A percentile compares a stretch with the other conserved stretches of the same genome.
Evolutionary conservation across 2,888 invertebrate genomes (phyloP).

Genomic region (Phaonia tiefii): DNA sequence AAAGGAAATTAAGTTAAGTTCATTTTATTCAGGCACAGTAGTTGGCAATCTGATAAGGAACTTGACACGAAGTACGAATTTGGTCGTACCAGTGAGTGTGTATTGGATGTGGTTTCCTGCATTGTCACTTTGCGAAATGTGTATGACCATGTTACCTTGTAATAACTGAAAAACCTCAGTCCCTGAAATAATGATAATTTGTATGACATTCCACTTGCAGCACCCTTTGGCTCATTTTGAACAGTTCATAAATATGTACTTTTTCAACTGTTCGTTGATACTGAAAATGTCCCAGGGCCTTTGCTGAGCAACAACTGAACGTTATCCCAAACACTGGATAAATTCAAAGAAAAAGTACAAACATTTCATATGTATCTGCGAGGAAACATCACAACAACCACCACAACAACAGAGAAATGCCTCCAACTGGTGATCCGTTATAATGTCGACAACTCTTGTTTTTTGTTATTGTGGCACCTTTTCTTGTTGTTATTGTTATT

Average conservation of each 20-base stretch:
- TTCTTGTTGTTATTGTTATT: too few species aligned
- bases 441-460: constrained; percentile 39
- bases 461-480: neutral
- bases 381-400: constrained; percentile 46
- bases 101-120: too few species aligned
- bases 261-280: neutral
- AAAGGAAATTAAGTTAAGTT: too few species aligned
- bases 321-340: neutral
- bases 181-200: too few species aligned
- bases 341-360: constrained; percentile 15
- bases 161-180: too few species aligned
- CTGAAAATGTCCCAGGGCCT: neutral
- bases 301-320: neutral
- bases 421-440: constrained; percentile 61
- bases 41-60: too few species aligned
- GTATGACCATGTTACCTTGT: too few species aligned
- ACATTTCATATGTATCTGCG: constrained; percentile 19
- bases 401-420: constrained; percentile 33
- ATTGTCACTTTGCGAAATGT: too few species aligned
- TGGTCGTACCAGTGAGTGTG: too few species aligned
- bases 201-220: too few species aligned
- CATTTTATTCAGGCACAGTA: too few species aligned
- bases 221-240: neutral
- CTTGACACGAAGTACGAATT: too few species aligned
- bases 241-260: constrained; percentile 6